Evolutionary conservation across 1,140 invertebrate genomes (phyloP).

Genomic region (Philopotamus ludificatus): DNA sequence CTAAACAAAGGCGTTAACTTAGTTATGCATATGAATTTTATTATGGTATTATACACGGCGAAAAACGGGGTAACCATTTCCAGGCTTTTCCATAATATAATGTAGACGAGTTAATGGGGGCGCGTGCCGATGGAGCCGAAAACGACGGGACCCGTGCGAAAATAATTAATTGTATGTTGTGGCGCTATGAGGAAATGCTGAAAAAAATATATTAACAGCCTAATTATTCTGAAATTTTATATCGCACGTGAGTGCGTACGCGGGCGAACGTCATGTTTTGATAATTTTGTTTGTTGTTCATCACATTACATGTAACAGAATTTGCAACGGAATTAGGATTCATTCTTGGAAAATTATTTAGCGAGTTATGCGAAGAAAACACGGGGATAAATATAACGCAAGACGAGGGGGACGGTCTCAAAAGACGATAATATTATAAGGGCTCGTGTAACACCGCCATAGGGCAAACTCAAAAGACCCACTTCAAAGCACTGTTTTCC

Average conservation of each 20-base stretch:
- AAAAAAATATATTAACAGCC: too few species aligned
- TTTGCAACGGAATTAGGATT: too few species aligned
- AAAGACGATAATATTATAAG: constrained; percentile 17
- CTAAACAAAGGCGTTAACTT: constrained; percentile 41
- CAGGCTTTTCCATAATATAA: constrained; percentile 37
- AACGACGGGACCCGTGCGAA: too few species aligned
- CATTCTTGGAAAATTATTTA: too few species aligned
- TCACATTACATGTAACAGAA: too few species aligned
- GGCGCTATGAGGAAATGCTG: too few species aligned
- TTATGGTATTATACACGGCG: constrained; percentile 40
- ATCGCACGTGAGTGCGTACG: too few species aligned
- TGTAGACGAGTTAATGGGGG: constrained; percentile 13
- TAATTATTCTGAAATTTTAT: too few species aligned
- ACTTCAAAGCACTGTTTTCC: constrained; percentile 21
- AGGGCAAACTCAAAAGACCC: constrained; percentile 13
- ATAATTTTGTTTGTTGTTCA: too few species aligned
- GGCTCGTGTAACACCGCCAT: background rate
- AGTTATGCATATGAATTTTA: constrained; percentile 43
- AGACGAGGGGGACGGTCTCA: background rate
- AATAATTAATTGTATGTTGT: too few species aligned
- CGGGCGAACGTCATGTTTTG: too few species aligned
- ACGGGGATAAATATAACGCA: background rate
- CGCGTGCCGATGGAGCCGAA: background rate
- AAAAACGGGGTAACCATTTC: constrained; percentile 41
- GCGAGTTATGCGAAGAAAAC: background rate